Evolutionary conservation across 1,140 invertebrate genomes (phyloP).

Genomic region (Melipona quadrifasciata): DNA sequence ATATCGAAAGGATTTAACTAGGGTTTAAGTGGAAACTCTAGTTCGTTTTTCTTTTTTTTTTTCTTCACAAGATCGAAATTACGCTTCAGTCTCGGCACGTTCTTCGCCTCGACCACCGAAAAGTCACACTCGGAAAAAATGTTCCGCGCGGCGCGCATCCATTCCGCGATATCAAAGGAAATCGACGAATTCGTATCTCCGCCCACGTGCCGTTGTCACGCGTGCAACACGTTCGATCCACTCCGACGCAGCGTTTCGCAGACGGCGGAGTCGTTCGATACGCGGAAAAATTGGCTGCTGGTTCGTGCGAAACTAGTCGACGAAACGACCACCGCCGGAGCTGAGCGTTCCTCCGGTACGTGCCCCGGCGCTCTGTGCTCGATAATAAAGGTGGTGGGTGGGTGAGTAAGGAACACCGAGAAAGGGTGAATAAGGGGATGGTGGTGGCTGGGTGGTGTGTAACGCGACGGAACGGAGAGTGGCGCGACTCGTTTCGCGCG

Average conservation of each 20-base stretch:
- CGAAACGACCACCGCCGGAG: neutral
- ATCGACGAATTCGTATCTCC: neutral
- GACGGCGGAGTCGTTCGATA: conserved; percentile 36
- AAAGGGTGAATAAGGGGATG: conserved; percentile 1
- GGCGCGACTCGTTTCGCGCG: conserved; percentile 38
- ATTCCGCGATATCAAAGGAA: neutral
- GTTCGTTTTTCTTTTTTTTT: too few relatives aligned
- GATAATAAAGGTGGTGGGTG: conserved; percentile 45
- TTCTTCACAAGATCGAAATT: neutral
- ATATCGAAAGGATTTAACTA: too few relatives aligned
- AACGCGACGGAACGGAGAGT: conserved; percentile 4
- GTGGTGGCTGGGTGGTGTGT: neutral
- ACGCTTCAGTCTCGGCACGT: neutral
- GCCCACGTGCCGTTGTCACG: conserved; percentile 20
- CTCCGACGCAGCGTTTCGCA: conserved; percentile 30
- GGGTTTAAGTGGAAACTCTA: too few relatives aligned
- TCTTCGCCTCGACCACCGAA: neutral
- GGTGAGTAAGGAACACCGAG: neutral
- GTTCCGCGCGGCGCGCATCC: neutral
- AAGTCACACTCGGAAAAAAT: neutral
- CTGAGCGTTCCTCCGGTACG: conserved; percentile 49
- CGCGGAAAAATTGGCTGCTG: conserved; percentile 39
- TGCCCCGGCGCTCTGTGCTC: conserved; percentile 29
- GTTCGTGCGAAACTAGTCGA: conserved; percentile 31
- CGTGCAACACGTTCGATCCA: conserved; percentile 34